A percentile compares a stretch with the other conserved stretches of the same genome.
These are phyloP conservation scores for Coremacera marginata DNA, from an alignment of 2,888 invertebrate genomes.

Conservation along the genomic window DNA sequence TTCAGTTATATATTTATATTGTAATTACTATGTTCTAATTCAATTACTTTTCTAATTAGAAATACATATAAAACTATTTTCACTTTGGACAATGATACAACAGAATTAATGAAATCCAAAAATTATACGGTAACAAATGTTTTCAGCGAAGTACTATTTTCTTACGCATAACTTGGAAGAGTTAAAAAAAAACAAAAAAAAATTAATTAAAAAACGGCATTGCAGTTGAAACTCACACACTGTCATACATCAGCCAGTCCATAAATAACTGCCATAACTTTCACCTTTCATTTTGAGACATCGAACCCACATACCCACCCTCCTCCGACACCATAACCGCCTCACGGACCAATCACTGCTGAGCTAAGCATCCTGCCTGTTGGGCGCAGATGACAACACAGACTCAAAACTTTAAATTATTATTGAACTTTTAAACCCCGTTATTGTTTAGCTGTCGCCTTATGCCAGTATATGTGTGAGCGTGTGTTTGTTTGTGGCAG, in stretches of 20 bases:
- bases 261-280: background rate
- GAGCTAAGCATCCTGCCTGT: background rate
- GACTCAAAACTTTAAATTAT: background rate
- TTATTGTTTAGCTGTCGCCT: background rate
- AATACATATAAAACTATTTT: no score
- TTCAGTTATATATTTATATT: no score
- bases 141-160: no score
- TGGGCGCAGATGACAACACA: slow-evolving; percentile 1
- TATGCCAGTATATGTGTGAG: background rate
- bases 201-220: no score
- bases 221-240: background rate
- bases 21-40: no score
- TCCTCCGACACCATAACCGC: background rate
- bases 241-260: background rate
- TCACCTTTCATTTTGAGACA: slow-evolving; percentile 12
- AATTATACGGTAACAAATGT: no score
- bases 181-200: no score
- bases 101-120: no score
- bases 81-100: no score
- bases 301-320: no score
- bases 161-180: background rate
- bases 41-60: no score
- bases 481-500: background rate
- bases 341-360: background rate
- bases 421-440: background rate